These are phyloP conservation scores for Mastacembelus armatus DNA, from an alignment of 2,797 vertebrate species.

Conservation along the genomic window DNA sequence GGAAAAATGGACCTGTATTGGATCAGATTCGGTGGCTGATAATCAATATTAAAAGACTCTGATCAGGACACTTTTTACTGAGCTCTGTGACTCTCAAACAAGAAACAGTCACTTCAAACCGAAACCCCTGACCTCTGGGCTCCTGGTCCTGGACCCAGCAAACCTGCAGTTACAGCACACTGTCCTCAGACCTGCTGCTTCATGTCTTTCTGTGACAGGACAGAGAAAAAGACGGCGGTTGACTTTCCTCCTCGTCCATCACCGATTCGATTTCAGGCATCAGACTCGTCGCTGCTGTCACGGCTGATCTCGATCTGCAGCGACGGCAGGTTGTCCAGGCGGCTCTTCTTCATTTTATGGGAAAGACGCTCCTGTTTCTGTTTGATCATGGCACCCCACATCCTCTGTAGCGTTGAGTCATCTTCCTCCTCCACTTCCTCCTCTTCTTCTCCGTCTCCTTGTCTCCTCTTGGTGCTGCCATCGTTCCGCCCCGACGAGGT, in stretches of 20 bases:
- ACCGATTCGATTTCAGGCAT: slow-evolving; percentile 82
- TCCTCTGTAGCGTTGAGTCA: slow-evolving; percentile 92
- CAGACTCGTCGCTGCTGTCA: slow-evolving; percentile 95
- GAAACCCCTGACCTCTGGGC: no score
- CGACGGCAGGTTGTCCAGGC: slow-evolving; percentile 95
- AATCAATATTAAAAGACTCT: background rate
- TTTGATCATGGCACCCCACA: slow-evolving; percentile 98
- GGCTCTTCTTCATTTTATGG: slow-evolving; percentile 93
- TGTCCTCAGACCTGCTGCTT: slow-evolving; percentile 20
- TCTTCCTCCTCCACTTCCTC: slow-evolving; percentile 86
- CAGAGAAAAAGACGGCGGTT: no score
- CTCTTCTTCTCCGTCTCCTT: background rate
- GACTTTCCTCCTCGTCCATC: background rate
- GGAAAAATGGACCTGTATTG: no score
- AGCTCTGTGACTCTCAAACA: no score
- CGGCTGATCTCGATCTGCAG: slow-evolving; percentile 98
- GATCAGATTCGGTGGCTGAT: no score
- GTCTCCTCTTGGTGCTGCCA: background rate
- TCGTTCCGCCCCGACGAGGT: background rate
- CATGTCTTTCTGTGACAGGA: background rate
- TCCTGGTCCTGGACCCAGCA: no score
- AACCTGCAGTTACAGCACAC: background rate
- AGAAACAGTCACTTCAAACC: background rate
- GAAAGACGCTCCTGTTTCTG: slow-evolving; percentile 91
- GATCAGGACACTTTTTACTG: background rate